Percentiles rank a stretch among this genome's conserved stretches.
phyloP scores from a whole-genome alignment of 2,888 invertebrate genomes.

The Pammene fasciana region DNA sequence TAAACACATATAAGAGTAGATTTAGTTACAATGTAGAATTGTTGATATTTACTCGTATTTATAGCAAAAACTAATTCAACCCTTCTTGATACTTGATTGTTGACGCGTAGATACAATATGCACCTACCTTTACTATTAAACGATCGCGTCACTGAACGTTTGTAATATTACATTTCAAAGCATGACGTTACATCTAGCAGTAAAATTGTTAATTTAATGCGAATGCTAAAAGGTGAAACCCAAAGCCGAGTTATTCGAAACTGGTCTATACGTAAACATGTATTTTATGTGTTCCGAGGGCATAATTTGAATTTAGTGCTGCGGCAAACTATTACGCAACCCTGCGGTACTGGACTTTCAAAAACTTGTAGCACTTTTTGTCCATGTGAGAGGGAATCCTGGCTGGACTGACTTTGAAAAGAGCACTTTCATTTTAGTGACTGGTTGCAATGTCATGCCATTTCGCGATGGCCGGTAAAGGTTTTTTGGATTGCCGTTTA shows the following conservation, averaged over 20 bases:
- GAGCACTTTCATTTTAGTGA: conserved; percentile 14
- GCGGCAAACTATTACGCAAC: conserved; percentile 41
- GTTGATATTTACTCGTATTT: too few relatives aligned
- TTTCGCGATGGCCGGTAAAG: neutral
- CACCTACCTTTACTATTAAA: neutral
- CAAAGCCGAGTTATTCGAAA: conserved; percentile 37
- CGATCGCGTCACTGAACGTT: neutral
- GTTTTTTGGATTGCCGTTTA: conserved; percentile 4
- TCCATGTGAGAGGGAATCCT: conserved; percentile 8
- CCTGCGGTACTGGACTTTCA: conserved; percentile 35
- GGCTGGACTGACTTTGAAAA: too few relatives aligned
- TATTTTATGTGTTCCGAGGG: conserved; percentile 34
- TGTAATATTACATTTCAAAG: conserved; percentile 34
- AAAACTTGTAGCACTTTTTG: conserved; percentile 26
- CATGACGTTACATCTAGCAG: conserved; percentile 16
- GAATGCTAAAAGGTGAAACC: conserved; percentile 35
- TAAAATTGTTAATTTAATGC: conserved; percentile 39
- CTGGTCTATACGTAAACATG: conserved; percentile 39
- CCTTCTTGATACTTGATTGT: too few relatives aligned
- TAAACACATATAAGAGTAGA: too few relatives aligned
- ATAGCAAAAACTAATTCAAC: too few relatives aligned
- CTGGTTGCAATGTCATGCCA: conserved; percentile 8
- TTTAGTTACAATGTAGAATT: too few relatives aligned
- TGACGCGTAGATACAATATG: too few relatives aligned
- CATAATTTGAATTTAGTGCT: conserved; percentile 42